Percentiles rank a stretch among this genome's conserved stretches.
Conservation (phyloP, 2,888 invertebrate genomes). For the Cheilosia vulpina region DNA sequence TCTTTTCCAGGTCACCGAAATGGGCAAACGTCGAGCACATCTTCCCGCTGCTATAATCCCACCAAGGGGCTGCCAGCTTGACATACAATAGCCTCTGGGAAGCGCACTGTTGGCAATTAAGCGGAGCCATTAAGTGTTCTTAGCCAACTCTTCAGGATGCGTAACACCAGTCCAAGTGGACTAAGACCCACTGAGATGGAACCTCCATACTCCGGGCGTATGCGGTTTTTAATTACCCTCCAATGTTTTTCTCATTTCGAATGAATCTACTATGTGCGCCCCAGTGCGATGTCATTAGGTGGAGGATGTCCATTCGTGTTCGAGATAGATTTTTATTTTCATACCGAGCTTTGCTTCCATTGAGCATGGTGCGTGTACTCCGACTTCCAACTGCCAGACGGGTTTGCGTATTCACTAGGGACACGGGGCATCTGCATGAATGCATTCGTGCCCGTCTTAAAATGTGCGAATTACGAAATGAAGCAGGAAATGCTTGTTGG, state of each 20-base stretch:
- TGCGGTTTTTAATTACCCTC: constrained; percentile 3
- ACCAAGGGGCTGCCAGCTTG: not conserved
- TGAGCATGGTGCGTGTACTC: constrained; percentile 15
- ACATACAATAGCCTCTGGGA: constrained; percentile 7
- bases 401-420: constrained; percentile 2
- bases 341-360: constrained; percentile 10
- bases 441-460: constrained; percentile 37
- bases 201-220: not conserved
- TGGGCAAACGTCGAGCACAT: not conserved
- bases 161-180: not conserved
- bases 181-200: not conserved
- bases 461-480: constrained; percentile 42
- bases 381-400: not conserved
- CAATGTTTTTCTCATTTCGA: too few species aligned
- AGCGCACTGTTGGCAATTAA: constrained; percentile 8
- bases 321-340: not conserved
- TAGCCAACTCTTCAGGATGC: constrained; percentile 5
- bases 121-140: not conserved
- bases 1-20: not conserved
- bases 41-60: not conserved
- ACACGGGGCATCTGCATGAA: constrained; percentile 26
- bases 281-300: constrained; percentile 29
- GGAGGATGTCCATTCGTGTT: constrained; percentile 2
- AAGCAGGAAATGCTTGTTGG: constrained; percentile 42
- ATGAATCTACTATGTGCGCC: not conserved